Conservation (phyloP, 2,113 vertebrate species). For the Willisornis vidua region DNA sequence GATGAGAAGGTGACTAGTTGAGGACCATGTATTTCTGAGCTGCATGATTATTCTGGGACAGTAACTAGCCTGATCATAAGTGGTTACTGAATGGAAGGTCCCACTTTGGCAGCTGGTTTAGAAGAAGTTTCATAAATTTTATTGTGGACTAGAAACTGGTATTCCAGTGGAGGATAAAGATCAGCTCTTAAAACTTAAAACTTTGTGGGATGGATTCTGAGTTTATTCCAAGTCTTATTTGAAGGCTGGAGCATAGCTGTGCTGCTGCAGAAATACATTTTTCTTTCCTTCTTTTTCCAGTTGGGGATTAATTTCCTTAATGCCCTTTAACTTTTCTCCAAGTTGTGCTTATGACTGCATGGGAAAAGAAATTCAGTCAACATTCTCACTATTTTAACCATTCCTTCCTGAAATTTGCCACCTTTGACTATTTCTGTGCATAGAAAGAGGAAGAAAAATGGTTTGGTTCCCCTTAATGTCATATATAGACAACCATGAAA, state of each 20-base stretch:
- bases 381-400: not conserved
- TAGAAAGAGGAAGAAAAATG: not conserved
- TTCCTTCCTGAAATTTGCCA: not conserved
- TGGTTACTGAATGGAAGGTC: not conserved
- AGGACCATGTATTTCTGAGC: not conserved
- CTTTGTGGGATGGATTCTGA: not conserved
- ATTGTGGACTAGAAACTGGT: not conserved
- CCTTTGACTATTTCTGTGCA: not conserved
- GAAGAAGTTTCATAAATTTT: not conserved
- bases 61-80: not conserved
- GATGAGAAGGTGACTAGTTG: not conserved
- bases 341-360: not conserved
- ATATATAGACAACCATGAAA: not conserved
- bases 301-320: not conserved
- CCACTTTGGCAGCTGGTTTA: not conserved
- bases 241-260: not conserved
- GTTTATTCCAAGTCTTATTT: not conserved
- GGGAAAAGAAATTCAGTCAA: not conserved
- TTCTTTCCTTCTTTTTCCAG: not conserved
- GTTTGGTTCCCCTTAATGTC: not conserved
- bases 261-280: not conserved
- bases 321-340: not conserved
- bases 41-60: not conserved
- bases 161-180: not conserved
- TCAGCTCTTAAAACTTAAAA: not conserved